These are phyloP conservation scores for Callospermophilus lateralis DNA, from an alignment of 2,113 vertebrate species.

Conservation along the genomic window DNA sequence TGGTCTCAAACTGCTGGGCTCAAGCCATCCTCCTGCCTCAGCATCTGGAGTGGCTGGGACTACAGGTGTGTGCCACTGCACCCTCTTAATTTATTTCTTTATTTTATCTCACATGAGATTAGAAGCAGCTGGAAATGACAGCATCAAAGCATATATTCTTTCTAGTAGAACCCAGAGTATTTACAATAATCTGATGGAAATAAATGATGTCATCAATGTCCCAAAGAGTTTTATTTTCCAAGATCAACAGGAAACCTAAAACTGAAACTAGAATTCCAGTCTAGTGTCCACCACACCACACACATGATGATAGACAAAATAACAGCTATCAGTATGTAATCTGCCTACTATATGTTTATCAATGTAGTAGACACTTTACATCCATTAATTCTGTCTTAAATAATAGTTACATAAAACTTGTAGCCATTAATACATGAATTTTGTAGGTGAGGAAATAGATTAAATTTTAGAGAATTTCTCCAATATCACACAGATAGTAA, in stretches of 20 bases:
- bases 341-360: not conserved
- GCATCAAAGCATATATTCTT: not conserved
- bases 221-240: not conserved
- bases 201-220: not conserved
- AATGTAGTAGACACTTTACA: not conserved
- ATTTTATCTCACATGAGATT: not conserved
- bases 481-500: not conserved
- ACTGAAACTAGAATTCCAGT: not conserved
- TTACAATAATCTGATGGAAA: not conserved
- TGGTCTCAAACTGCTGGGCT: not conserved
- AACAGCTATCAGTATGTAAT: not conserved
- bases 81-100: not conserved
- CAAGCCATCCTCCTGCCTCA: not conserved
- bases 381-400: not conserved
- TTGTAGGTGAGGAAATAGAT: conserved; percentile 33
- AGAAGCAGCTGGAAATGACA: not conserved
- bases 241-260: not conserved
- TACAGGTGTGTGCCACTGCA: too few relatives aligned
- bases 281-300: not conserved
- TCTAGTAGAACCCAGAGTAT: conserved; percentile 16
- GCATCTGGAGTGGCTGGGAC: not conserved
- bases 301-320: not conserved
- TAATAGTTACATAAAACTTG: not conserved
- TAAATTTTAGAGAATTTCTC: conserved; percentile 26
- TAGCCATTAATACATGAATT: not conserved